Base-by-base conservation (phyloP, 2,797 vertebrate species). In the Loriculus beryllinus region DNA sequence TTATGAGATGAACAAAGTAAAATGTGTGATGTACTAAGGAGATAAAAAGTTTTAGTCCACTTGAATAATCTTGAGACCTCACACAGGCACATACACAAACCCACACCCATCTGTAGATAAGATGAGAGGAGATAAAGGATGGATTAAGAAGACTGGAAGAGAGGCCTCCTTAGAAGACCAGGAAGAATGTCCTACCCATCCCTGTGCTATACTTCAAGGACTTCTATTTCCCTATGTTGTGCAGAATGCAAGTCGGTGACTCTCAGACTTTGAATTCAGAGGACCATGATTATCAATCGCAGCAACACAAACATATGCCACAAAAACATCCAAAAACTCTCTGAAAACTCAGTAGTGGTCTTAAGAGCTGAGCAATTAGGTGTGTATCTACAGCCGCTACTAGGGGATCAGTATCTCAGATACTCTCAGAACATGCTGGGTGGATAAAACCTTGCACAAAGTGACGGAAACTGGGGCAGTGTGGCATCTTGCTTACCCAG, bases 241-340 rank as follows among this genome's bases (percentile, higher is more conserved):
- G 4, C 51, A 39, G 60, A 68, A 43, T 29, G 29, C 3, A 42
- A 77, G 3, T 9, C 20, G 51, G 31, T 35, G 20, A 42, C 25
- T 63, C 16, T 65, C 15, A 64, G 43, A 6, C 16, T 47, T 70
- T 18, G 28, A 64, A 54, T 82, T 57, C 45, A 43, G 52, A 77
- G 31, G 16, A 37, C 14, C 8, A 5, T 35, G 14, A 19, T 33
- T 56, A n/a, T 57, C 47, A 64, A 3, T 64, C 10, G 48, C 2
- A 28, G 23, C 23, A 60, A 9, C 37, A 47, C 0, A 9, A 56
- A 39, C 2, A 4, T 8, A 25, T 17, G 17, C 17, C 1, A 0
- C 51, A 59, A 45, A 74, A 37, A 47, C 5, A 14, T 60, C 29
- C 33, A 9, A 43, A 28, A 5, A 20, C 5, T 59, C 5, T 15